phyloP scores from a whole-genome alignment of 2,888 invertebrate genomes.

The Lasioglossum figueresi region DNA sequence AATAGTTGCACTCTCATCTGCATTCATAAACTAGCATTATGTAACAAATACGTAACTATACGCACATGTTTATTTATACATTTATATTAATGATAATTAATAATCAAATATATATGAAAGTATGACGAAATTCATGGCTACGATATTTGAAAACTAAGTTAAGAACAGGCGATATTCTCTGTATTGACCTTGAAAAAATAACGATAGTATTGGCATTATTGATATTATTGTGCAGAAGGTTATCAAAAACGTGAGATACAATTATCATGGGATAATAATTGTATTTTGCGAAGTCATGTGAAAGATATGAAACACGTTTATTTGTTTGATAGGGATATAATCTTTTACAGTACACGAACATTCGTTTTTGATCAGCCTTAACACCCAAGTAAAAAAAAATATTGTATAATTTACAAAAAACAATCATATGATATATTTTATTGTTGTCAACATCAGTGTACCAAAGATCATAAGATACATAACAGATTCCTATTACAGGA shows the following conservation, averaged over 20 bases:
- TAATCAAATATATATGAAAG: neutral
- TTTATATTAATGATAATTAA: slow-evolving; percentile 3
- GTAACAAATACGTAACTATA: neutral
- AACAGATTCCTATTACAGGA: slow-evolving; percentile 29
- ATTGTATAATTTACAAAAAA: slow-evolving; percentile 28
- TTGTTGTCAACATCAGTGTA: slow-evolving; percentile 40
- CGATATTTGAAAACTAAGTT: neutral
- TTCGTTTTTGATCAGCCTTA: neutral
- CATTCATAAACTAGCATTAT: neutral
- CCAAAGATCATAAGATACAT: slow-evolving; percentile 25
- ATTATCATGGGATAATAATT: neutral
- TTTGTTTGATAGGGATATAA: neutral
- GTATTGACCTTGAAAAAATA: neutral
- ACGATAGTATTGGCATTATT: neutral
- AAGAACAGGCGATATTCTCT: neutral
- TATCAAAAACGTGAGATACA: neutral
- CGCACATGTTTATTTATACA: neutral
- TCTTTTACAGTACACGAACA: neutral
- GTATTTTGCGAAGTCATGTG: neutral
- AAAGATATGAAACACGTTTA: neutral
- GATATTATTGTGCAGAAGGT: neutral
- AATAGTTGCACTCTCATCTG: neutral
- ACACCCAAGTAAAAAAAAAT: neutral
- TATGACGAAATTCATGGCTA: neutral
- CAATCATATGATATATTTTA: slow-evolving; percentile 32